Evolutionary conservation across 2,797 vertebrate species (phyloP).

Genomic region (Aythya fuligula): DNA sequence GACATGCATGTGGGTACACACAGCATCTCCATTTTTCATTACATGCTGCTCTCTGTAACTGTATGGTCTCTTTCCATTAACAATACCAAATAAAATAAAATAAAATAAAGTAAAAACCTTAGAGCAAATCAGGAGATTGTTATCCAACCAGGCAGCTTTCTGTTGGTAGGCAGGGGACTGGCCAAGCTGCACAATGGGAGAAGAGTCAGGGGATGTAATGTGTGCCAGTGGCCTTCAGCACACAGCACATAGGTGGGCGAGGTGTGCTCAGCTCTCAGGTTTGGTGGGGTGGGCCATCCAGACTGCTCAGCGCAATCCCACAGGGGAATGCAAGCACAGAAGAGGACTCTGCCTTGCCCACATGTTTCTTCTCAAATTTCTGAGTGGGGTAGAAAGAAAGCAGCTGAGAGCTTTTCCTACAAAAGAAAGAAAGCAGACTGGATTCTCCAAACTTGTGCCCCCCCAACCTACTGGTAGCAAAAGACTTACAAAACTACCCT

Average conservation of each 20-base stretch:
- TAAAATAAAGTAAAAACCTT: not conserved
- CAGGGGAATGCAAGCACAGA: not conserved
- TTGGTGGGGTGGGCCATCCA: fast-evolving
- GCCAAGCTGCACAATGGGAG: not conserved
- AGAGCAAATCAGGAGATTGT: not conserved
- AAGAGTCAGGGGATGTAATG: not conserved
- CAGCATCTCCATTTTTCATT: not conserved
- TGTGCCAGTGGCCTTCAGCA: not conserved
- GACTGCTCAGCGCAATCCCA: not conserved
- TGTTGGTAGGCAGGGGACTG: not conserved
- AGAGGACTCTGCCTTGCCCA: not conserved
- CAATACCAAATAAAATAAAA: not conserved
- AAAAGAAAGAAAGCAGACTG: not conserved
- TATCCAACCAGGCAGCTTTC: not conserved
- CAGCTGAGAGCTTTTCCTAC: not conserved
- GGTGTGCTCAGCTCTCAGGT: not conserved
- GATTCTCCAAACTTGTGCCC: not conserved
- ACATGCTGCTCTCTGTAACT: not conserved
- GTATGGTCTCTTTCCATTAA: not conserved
- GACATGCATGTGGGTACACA: not conserved
- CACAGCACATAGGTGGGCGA: fast-evolving
- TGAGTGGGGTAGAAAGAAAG: not conserved
- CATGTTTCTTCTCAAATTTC: not conserved
- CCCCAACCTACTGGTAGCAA: not conserved
- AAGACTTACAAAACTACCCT: not conserved